These are phyloP conservation scores for Chrosomus eos DNA, from an alignment of 2,797 vertebrate species.

Conservation along the genomic window DNA sequence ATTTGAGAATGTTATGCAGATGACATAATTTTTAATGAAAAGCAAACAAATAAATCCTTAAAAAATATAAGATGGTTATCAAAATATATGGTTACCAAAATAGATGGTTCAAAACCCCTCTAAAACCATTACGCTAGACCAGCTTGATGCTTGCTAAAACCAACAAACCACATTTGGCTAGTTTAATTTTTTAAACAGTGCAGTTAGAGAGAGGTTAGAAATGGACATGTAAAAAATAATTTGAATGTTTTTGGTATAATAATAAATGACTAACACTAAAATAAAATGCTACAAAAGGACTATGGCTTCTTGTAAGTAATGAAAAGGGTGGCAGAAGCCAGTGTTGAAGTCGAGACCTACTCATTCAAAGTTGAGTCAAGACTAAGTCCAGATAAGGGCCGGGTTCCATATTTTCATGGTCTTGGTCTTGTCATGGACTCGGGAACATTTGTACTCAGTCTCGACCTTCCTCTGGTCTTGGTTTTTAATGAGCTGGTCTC, in stretches of 20 bases:
- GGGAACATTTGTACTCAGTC: background rate
- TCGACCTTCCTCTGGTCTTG: background rate
- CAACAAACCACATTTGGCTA: background rate
- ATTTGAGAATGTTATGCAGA: background rate
- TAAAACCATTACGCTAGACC: background rate
- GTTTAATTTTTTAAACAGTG: background rate
- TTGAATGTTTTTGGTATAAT: background rate
- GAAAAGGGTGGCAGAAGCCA: background rate
- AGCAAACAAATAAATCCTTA: background rate
- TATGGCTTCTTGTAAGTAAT: background rate
- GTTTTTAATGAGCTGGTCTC: background rate
- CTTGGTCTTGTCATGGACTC: background rate
- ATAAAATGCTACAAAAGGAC: background rate
- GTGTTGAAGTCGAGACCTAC: background rate
- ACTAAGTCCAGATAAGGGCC: background rate
- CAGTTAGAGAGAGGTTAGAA: background rate
- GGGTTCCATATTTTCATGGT: background rate
- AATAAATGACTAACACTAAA: background rate
- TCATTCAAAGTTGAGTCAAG: background rate
- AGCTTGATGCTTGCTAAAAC: background rate
- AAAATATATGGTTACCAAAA: no score
- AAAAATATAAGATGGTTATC: background rate
- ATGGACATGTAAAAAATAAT: no score
- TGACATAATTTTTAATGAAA: background rate
- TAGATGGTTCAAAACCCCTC: background rate